A percentile compares a stretch with the other conserved stretches of the same genome.
phyloP scores from a whole-genome alignment of 2,888 invertebrate genomes.

The Cosmia trapezina region DNA sequence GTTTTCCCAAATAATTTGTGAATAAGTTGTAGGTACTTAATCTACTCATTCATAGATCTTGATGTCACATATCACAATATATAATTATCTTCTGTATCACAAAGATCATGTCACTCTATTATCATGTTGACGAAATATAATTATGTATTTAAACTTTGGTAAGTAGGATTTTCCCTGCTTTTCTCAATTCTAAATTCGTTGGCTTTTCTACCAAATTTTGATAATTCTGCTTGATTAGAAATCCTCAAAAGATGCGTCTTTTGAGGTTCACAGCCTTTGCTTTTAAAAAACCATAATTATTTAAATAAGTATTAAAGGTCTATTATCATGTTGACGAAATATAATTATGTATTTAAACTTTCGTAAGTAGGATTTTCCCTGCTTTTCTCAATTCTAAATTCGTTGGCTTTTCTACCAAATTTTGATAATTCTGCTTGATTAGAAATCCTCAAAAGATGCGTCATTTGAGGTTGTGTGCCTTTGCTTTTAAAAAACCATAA shows the following conservation, averaged over 20 bases:
- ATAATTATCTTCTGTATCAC: no score
- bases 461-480: not conserved
- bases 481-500: not conserved
- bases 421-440: not conserved
- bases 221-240: not conserved
- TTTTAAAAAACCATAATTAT: not conserved
- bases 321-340: no score
- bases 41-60: conserved; percentile 3
- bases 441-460: not conserved
- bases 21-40: conserved; percentile 5
- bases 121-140: conserved; percentile 5
- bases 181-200: no score
- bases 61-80: no score
- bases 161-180: not conserved
- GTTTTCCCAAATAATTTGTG: conserved; percentile 10
- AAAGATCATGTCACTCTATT: not conserved
- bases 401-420: no score
- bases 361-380: not conserved
- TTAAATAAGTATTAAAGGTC: not conserved
- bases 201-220: no score
- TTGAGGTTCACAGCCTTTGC: not conserved
- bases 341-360: not conserved
- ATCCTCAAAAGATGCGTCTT: not conserved
- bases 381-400: no score
- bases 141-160: not conserved